phyloP scores from a whole-genome alignment of 2,888 invertebrate species.

The Pristionchus exspectatus region DNA sequence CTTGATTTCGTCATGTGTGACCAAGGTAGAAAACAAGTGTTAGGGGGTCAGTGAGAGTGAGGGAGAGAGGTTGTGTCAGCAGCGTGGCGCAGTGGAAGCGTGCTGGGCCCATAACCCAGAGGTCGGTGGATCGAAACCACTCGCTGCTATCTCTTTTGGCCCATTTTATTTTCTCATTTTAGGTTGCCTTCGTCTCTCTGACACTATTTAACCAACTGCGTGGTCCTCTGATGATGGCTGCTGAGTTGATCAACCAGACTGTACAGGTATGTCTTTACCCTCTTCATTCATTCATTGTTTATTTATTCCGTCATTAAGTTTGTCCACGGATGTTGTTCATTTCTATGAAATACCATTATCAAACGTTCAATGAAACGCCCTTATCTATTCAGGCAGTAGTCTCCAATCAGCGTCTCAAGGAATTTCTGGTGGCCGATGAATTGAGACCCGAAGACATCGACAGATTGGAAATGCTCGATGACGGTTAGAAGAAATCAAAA shows the following conservation, averaged over 20 bases:
- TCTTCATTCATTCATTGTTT: neutral
- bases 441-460: conserved; percentile 49
- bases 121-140: conserved; percentile 85
- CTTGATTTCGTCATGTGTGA: neutral
- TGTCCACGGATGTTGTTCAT: too few species aligned
- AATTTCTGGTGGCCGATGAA: conserved; percentile 50
- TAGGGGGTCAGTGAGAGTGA: conserved; percentile 4
- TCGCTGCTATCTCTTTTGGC: conserved; percentile 42
- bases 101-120: conserved; percentile 92
- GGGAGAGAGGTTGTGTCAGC: conserved; percentile 79
- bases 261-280: conserved; percentile 67
- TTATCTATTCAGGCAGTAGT: conserved; percentile 22
- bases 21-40: neutral
- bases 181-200: conserved; percentile 94
- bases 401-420: conserved; percentile 47
- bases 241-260: conserved; percentile 74
- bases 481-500: neutral
- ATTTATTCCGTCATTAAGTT: too few species aligned
- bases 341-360: too few species aligned
- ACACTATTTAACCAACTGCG: conserved; percentile 97
- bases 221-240: conserved; percentile 62
- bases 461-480: conserved; percentile 10
- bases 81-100: conserved; percentile 89
- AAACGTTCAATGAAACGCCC: neutral
- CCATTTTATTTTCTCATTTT: neutral